Base-by-base conservation (phyloP, 2,888 invertebrate genomes). In the Cephus pygmeus region DNA sequence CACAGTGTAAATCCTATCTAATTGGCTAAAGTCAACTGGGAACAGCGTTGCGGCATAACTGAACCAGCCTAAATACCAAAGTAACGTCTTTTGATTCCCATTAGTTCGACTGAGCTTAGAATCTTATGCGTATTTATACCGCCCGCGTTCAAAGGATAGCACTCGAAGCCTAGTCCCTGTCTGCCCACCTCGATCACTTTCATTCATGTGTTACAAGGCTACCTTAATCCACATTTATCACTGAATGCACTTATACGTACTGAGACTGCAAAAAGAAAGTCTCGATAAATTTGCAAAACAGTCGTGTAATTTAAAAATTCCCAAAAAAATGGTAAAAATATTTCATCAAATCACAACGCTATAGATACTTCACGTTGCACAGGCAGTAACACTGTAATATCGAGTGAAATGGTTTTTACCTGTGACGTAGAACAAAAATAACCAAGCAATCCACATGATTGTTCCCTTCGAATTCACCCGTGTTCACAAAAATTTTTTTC, bases 371-470 rank as follows among this genome's bases (percentile, higher is more conserved):
- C 0, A 56, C 9, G 23, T 23, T 56, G 23, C 56, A 56, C 56
- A 56, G 9, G 56, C 4, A 56, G 15, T 23, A 23, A 23, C 23
- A 56, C 23, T 23, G 23, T 23, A 23, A 56, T 56, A 56, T 56
- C 36, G 31, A 40, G 12, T 36, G 23, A 34, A 35, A 35, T n/a
- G 3, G 69, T 73, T 79, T 79, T 79, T 79, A 90, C 90, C 90
- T 87, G 89, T 84, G 80, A 85, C 85, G 76, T 88, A 88, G 78
- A 89, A 83, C 34, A 88, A 79, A 76, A 88, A 80, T 82, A 87
- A 83, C 85, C 84, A 86, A 83, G 78, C 82, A 78, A 82, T 85
- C 83, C 85, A 85, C 88, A 88, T 89, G 83, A 76, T 83, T 79
- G 76, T 74, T 69, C 35, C 79, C 31, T 9, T 71, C 3, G n/a